These are phyloP conservation scores for Pteronotus mesoamericanus DNA, from an alignment of 2,797 vertebrate species.

Conservation along the genomic window DNA sequence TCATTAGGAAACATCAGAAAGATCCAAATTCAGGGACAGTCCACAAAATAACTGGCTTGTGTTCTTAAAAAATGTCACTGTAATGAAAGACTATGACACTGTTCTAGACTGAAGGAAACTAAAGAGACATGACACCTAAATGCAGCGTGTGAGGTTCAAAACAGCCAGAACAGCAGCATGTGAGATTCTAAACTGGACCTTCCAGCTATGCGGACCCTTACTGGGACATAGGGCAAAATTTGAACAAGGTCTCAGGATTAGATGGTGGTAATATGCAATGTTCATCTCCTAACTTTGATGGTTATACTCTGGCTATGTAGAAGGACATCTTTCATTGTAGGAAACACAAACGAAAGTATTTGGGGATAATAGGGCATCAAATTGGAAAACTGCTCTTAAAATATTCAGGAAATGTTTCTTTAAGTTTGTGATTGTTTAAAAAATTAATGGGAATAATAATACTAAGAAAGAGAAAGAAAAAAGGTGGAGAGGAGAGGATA, in stretches of 20 bases:
- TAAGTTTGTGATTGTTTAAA: neutral
- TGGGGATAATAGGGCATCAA: neutral
- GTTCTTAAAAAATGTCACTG: neutral
- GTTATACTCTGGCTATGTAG: neutral
- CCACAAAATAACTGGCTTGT: neutral
- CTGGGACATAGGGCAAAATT: neutral
- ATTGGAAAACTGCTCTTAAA: neutral
- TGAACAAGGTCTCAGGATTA: neutral
- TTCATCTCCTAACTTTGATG: neutral
- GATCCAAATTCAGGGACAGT: neutral
- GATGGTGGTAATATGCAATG: neutral
- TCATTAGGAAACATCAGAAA: neutral
- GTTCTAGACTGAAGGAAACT: neutral
- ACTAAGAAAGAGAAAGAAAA: neutral
- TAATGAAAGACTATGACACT: neutral
- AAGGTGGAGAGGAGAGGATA: neutral
- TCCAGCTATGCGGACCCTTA: neutral
- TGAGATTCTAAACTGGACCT: neutral
- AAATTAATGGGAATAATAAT: neutral
- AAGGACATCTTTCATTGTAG: neutral
- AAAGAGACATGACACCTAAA: neutral
- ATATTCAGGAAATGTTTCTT: neutral
- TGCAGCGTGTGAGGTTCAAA: neutral
- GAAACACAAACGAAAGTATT: neutral
- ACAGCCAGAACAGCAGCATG: neutral